Evolutionary conservation across 2,797 vertebrate species (phyloP), one percentile per base, ranked within the genome.

Genomic region (Parotocinclus haroldoi): DNA sequence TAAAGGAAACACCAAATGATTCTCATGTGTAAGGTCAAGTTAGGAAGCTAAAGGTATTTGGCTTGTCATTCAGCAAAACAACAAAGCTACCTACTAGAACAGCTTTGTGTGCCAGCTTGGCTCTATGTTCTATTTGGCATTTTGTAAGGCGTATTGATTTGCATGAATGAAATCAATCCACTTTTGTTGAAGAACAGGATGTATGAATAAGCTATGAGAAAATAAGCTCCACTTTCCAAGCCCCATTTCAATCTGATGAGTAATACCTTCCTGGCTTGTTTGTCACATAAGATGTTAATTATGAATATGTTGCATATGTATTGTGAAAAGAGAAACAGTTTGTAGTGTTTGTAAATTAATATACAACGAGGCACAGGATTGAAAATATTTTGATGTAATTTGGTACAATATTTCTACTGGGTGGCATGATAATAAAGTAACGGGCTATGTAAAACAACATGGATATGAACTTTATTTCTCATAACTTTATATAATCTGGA

Each of bases 141-240:
- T 37, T 37, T 0, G 1, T 1, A 17, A 8, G 36, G 3, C 17
- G 14, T 49, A 7, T 12, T 60, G 16, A 49, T 48, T 60, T 46
- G 17, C 9, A 59, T 27, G 42, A 60, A 60, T 12, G 10, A 38
- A 62, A 40, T 19, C 11, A 62, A 50, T 51, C 27, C 10, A 51
- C 59, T 10, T 48, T 7, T 48, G 12, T 2, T 11, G 8, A 12
- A 19, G 27, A 51, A 51, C 11, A 50, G 59, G 10, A 40, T 13
- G 1, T 13, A 40, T 51, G 16, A 51, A 40, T 39, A 51, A 9
- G 11, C 9, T n/a, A 18, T 39, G 16, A 50, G 53, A 66, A 50
- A 50, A 14, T 49, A 66, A 66, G 19, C 19, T 48, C 49, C 60
- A 52, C 18, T 45, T 39, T 57, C 44, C 37, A 49, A n/a, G 10